phyloP scores from a whole-genome alignment of 1,140 invertebrate genomes.

The Solenopsis invicta region DNA sequence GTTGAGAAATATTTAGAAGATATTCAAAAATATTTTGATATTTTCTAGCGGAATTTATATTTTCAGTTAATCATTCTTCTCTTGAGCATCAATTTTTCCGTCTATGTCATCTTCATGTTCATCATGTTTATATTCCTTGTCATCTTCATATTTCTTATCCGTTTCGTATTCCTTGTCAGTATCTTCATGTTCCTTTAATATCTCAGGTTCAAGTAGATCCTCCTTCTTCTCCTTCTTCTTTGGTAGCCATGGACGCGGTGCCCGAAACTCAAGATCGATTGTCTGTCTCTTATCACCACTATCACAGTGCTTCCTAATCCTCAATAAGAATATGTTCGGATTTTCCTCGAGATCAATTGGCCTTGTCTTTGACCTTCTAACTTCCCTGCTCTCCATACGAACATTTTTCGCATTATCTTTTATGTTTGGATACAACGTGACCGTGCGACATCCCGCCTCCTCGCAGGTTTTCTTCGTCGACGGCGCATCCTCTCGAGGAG shows the following conservation, averaged over 20 bases:
- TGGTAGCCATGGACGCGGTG: slow-evolving; percentile 80
- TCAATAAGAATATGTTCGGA: slow-evolving; percentile 83
- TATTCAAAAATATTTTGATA: background rate
- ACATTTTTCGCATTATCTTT: background rate
- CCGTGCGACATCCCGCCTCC: slow-evolving; percentile 46
- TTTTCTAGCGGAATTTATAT: slow-evolving; percentile 7
- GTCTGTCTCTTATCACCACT: slow-evolving; percentile 72
- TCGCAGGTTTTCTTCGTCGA: background rate
- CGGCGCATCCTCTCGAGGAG: background rate
- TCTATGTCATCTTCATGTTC: slow-evolving; percentile 1
- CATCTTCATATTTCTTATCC: background rate
- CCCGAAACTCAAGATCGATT: slow-evolving; percentile 81
- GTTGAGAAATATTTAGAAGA: background rate
- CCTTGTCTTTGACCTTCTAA: background rate
- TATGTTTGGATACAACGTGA: slow-evolving; percentile 74
- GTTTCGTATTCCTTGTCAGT: background rate
- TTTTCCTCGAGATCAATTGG: slow-evolving; percentile 78
- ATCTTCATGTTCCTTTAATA: background rate
- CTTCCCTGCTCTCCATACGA: background rate
- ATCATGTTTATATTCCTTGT: background rate
- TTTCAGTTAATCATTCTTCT: background rate
- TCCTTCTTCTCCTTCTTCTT: slow-evolving; percentile 34
- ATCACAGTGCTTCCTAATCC: slow-evolving; percentile 76
- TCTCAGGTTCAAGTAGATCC: background rate
- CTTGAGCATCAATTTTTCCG: background rate